These are phyloP conservation scores for Antheraea assamensis DNA, from an alignment of 2,888 invertebrate genomes.

Conservation along the genomic window DNA sequence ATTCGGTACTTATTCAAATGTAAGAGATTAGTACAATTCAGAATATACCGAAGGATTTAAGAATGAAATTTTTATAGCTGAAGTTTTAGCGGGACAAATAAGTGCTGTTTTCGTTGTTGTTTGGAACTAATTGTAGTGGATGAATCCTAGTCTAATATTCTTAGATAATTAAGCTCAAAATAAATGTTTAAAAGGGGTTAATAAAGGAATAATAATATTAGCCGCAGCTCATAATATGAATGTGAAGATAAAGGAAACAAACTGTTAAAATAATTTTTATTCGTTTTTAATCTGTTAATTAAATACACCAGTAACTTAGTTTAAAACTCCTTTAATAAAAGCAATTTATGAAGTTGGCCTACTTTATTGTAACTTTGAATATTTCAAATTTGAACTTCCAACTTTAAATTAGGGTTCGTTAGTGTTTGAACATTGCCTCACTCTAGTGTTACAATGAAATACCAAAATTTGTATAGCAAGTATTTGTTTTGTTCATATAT, in stretches of 20 bases:
- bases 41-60: no score
- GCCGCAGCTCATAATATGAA: neutral
- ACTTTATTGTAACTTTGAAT: neutral
- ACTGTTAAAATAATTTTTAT: neutral
- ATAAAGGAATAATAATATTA: neutral
- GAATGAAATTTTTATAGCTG: no score
- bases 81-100: no score
- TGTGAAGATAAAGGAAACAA: neutral
- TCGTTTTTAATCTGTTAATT: neutral
- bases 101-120: no score
- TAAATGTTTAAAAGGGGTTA: neutral
- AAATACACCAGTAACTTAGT: neutral
- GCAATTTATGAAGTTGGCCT: conserved; percentile 19
- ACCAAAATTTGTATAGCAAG: neutral
- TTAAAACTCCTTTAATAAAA: conserved; percentile 27
- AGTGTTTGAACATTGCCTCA: neutral
- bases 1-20: neutral
- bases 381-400: conserved; percentile 2
- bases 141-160: no score
- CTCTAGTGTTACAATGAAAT: neutral
- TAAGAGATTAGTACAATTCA: neutral
- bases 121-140: no score
- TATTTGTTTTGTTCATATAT: neutral
- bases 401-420: conserved; percentile 2
- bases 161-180: no score